Base-by-base conservation (phyloP, 2,797 vertebrate genomes). In the Naso thynnoides region DNA sequence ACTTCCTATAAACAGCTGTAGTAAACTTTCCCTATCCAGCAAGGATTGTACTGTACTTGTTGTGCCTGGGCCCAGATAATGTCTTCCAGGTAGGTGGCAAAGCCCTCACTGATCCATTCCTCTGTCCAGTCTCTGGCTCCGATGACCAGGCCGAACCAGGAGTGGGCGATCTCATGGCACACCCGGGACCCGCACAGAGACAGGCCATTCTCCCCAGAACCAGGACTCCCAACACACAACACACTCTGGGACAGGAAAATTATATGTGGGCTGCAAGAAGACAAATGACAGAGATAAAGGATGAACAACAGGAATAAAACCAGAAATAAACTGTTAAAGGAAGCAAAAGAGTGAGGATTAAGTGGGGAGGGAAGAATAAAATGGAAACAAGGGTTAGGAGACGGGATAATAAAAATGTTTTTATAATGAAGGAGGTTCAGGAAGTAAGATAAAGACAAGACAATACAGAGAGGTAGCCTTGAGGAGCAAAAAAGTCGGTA, bases 31-130 rank as follows among this genome's bases (percentile, higher is more conserved):
- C 61, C 49, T 7, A 61, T 27, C 26, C 5, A 11, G 15, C 14
- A 54, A 16, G 1, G 1, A 21, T 8, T 60, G 45, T 10, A 48
- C 33, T 47, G 47, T 93, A 98, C 97, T 95, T 98, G 93, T 85
- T 97, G 96, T 69, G 95, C 96, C 71, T 81, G 81, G 49, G 94
- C 95, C 97, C 97, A 99, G 89, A 99, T 95, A 18, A 96, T 75
- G 58, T 99, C 98, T 90, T 99, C 97, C 78, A 99, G 91, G 88
- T 95, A 97, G 21, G 98, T 99, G 86, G 97, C 98, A 42, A 99
- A 99, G 13, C 98, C 98, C 88, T 99, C 97, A 11, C 98, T 99
- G 92, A 99, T 93, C 97, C 98, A 99, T 84, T 99, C 98, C 85
- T 99, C 98, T 0, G 96, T 99, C 98, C 97, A 99, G 82, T 99